Conservation (phyloP, 2,888 invertebrate genomes). For the Petrolisthes cinctipes region DNA sequence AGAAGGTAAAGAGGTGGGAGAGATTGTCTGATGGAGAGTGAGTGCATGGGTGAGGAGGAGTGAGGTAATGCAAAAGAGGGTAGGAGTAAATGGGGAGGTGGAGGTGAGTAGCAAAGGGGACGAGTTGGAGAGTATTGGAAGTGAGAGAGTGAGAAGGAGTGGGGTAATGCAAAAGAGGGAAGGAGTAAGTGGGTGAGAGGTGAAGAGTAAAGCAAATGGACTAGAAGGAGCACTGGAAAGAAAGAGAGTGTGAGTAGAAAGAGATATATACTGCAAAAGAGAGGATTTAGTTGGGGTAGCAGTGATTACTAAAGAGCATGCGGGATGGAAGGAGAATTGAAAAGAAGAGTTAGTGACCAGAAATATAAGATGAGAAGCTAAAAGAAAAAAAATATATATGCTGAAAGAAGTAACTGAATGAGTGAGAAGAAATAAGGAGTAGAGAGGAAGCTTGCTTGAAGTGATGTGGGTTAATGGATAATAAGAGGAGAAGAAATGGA, state of each 20-base stretch:
- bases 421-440: neutral
- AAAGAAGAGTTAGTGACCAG: neutral
- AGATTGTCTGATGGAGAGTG: neutral
- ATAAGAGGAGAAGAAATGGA: slow-evolving; percentile 2
- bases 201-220: too few relatives aligned
- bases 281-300: neutral
- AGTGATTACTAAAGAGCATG: neutral
- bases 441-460: neutral
- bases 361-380: neutral
- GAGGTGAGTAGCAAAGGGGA: neutral
- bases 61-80: too few relatives aligned
- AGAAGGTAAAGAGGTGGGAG: neutral
- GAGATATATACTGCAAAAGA: neutral
- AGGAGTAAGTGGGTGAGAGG: neutral
- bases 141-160: neutral
- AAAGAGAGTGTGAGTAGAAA: neutral
- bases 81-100: neutral
- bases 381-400: neutral
- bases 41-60: neutral
- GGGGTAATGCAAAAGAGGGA: too few relatives aligned
- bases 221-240: neutral
- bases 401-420: neutral
- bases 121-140: neutral
- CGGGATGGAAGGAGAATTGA: neutral
- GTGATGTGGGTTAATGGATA: neutral